These are phyloP conservation scores for Helobdella robusta DNA, from an alignment of 2,888 invertebrate genomes.

Conservation along the genomic window DNA sequence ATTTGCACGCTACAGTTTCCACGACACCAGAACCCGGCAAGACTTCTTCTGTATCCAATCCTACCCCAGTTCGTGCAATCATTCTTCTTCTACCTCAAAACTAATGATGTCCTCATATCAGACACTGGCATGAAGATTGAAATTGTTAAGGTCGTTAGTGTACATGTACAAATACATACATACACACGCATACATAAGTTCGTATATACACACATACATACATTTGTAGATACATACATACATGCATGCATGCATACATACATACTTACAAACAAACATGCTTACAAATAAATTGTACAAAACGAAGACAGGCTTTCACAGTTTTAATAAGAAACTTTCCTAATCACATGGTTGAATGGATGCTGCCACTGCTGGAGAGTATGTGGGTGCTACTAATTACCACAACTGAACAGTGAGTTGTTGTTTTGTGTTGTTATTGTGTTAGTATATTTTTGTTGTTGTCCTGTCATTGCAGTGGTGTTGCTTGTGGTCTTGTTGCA, in stretches of 20 bases:
- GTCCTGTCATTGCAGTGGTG: too few species aligned
- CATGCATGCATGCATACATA: too few species aligned
- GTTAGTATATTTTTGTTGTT: too few species aligned
- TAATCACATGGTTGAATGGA: slow-evolving; percentile 56
- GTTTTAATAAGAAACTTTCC: slow-evolving; percentile 58
- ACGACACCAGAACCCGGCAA: slow-evolving; percentile 47
- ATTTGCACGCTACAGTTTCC: background rate
- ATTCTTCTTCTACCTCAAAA: slow-evolving; percentile 54
- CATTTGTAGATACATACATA: too few species aligned
- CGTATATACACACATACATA: too few species aligned
- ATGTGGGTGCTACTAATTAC: slow-evolving; percentile 63
- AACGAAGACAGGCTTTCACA: slow-evolving; percentile 57
- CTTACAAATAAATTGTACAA: too few species aligned
- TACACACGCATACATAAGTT: too few species aligned
- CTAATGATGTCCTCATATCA: slow-evolving; percentile 54
- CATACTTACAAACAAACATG: too few species aligned
- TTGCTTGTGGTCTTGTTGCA: too few species aligned
- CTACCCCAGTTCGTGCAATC: slow-evolving; percentile 61
- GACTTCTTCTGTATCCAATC: slow-evolving; percentile 59
- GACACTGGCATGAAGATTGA: slow-evolving; percentile 61
- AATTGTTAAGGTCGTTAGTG: slow-evolving; percentile 53
- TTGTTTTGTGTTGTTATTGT: too few species aligned
- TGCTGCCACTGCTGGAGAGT: slow-evolving; percentile 58
- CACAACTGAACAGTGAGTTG: slow-evolving; percentile 55
- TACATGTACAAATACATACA: too few species aligned